phyloP scores from a whole-genome alignment of 2,888 invertebrate genomes.

The Xanthorhoe designata region DNA sequence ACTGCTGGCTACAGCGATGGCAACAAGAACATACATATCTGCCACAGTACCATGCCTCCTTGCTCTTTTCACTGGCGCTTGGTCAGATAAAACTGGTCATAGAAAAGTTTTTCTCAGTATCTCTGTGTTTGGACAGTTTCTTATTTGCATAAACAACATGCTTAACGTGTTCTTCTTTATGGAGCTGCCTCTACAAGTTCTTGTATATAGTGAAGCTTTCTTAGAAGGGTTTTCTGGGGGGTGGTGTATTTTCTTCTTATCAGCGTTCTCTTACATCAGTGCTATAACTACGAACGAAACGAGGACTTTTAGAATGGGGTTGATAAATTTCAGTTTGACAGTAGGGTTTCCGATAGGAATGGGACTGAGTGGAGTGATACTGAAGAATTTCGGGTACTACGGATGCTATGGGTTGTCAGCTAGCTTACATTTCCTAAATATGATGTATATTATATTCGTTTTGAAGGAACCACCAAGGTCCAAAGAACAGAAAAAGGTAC shows the following conservation, averaged over 20 bases:
- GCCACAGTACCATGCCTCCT: constrained; percentile 91
- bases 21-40: constrained; percentile 93
- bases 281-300: constrained; percentile 91
- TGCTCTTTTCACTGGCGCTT: constrained; percentile 92
- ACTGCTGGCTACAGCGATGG: constrained; percentile 89
- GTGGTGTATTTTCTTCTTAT: constrained; percentile 93
- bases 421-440: constrained; percentile 87
- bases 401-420: constrained; percentile 90
- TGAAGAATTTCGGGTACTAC: constrained; percentile 90
- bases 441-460: constrained; percentile 88
- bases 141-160: constrained; percentile 89
- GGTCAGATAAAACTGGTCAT: constrained; percentile 88
- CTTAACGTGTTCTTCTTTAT: constrained; percentile 91
- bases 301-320: constrained; percentile 92
- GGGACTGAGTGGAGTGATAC: constrained; percentile 91
- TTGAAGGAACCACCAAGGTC: constrained; percentile 86
- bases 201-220: constrained; percentile 90
- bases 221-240: constrained; percentile 92
- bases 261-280: constrained; percentile 93
- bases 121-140: constrained; percentile 89
- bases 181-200: constrained; percentile 89
- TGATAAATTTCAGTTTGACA: constrained; percentile 93
- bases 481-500: constrained; percentile 67
- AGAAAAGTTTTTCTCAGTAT: constrained; percentile 91
- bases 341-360: constrained; percentile 95